phyloP scores from a whole-genome alignment of 2,888 invertebrate species.

The Drosophila mayaguana region DNA sequence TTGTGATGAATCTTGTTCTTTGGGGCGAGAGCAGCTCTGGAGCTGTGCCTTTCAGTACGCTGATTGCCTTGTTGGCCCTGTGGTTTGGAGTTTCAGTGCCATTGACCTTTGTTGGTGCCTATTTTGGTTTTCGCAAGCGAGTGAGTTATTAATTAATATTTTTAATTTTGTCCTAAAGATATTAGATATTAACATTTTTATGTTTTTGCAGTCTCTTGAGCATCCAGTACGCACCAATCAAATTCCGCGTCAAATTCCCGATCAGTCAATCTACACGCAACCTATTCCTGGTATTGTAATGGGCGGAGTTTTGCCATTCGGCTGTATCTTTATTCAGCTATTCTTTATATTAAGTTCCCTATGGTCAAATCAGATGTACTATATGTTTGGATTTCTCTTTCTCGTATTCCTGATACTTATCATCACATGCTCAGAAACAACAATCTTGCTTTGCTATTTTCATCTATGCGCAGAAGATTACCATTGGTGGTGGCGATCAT shows the following conservation, averaged over 20 bases:
- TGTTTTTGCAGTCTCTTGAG: slow-evolving; percentile 90
- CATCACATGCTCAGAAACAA: slow-evolving; percentile 99
- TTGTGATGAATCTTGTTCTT: slow-evolving; percentile 97
- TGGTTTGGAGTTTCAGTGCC: slow-evolving; percentile 99
- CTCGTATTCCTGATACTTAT: slow-evolving; percentile 98
- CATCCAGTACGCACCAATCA: slow-evolving; percentile 99
- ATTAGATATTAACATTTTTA: neutral
- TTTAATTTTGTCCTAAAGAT: too few relatives aligned
- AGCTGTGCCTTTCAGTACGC: slow-evolving; percentile 98
- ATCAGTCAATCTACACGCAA: slow-evolving; percentile 99
- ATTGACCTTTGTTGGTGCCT: slow-evolving; percentile 98
- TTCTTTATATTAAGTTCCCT: slow-evolving; percentile 99
- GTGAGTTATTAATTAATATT: slow-evolving; percentile 86
- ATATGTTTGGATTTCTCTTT: slow-evolving; percentile 99
- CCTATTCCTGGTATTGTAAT: slow-evolving; percentile 97
- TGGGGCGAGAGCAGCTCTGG: slow-evolving; percentile 99
- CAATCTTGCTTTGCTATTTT: slow-evolving; percentile 98
- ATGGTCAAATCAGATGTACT: slow-evolving; percentile 99
- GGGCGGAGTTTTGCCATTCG: slow-evolving; percentile 99
- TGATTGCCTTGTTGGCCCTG: slow-evolving; percentile 95
- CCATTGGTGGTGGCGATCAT: slow-evolving; percentile 99
- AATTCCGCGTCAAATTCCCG: slow-evolving; percentile 99
- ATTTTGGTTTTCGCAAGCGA: slow-evolving; percentile 98
- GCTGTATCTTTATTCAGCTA: slow-evolving; percentile 98
- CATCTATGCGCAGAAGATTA: slow-evolving; percentile 99